phyloP scores from a whole-genome alignment of 2,113 vertebrate species.

The Pholis gunnellus region DNA sequence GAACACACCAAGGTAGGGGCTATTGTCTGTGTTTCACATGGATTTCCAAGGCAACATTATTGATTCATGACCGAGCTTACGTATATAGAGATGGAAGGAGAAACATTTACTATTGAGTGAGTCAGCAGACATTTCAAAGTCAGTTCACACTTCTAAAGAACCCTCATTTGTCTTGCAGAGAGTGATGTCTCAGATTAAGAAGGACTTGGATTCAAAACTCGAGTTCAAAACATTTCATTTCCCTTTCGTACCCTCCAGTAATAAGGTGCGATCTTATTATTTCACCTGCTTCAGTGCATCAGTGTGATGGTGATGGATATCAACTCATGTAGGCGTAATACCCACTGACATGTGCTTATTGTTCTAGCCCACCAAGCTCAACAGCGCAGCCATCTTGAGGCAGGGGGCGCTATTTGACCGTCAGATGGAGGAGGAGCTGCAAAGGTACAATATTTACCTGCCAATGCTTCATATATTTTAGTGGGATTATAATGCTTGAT shows the following conservation, averaged over 20 bases:
- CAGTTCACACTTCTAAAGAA: constrained; percentile 2
- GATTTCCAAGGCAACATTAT: neutral
- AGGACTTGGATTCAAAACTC: constrained; percentile 75
- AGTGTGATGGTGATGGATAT: neutral
- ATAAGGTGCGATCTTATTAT: constrained; percentile 55
- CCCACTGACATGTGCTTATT: neutral
- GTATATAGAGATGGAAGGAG: neutral
- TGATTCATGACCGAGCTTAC: neutral
- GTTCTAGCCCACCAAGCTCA: constrained; percentile 87
- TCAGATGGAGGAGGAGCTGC: constrained; percentile 87
- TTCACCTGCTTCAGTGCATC: neutral
- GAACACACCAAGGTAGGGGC: constrained; percentile 78
- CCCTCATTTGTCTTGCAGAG: constrained; percentile 65
- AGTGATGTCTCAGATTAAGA: constrained; percentile 75
- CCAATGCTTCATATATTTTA: neutral
- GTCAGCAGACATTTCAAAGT: neutral
- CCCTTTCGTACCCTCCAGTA: constrained; percentile 60
- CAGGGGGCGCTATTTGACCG: constrained; percentile 87
- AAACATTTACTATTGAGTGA: neutral
- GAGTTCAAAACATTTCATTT: constrained; percentile 68
- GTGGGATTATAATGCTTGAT: neutral
- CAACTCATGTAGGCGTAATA: neutral
- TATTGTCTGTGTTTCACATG: neutral
- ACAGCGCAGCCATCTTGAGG: constrained; percentile 89
- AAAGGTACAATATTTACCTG: constrained; percentile 80